phyloP scores from a whole-genome alignment of 2,888 invertebrate genomes.

The Galerucella calmariensis region DNA sequence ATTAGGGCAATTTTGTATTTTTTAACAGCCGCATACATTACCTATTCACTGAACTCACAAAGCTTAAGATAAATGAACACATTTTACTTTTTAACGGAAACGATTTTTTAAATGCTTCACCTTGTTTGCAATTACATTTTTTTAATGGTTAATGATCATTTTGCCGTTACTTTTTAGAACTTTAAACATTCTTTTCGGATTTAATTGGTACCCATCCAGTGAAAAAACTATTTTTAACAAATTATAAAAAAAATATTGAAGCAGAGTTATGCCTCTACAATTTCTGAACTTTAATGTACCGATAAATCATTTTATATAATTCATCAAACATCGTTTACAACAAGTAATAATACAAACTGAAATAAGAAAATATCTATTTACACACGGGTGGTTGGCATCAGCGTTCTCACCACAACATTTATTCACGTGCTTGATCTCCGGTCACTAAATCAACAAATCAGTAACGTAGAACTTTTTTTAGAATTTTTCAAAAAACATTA shows the following conservation, averaged over 20 bases:
- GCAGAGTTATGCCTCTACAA: neutral
- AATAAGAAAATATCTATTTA: slow-evolving; percentile 34
- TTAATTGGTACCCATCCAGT: neutral
- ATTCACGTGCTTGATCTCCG: slow-evolving; percentile 37
- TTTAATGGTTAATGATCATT: slow-evolving; percentile 2
- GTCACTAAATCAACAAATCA: slow-evolving; percentile 28
- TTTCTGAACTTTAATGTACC: slow-evolving; percentile 18
- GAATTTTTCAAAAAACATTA: neutral
- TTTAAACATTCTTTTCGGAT: neutral
- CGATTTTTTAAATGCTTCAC: slow-evolving; percentile 59
- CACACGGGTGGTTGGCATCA: slow-evolving; percentile 31
- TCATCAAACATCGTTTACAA: slow-evolving; percentile 29
- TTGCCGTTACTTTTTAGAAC: slow-evolving; percentile 12
- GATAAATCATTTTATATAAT: slow-evolving; percentile 31
- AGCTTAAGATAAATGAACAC: slow-evolving; percentile 61
- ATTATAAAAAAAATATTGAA: too few relatives aligned
- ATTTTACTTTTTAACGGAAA: slow-evolving; percentile 61
- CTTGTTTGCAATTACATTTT: slow-evolving; percentile 54
- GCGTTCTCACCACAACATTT: slow-evolving; percentile 39
- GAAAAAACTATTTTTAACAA: neutral
- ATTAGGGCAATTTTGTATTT: slow-evolving; percentile 67
- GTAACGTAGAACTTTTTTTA: slow-evolving; percentile 20
- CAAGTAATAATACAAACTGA: slow-evolving; percentile 23
- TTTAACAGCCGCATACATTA: slow-evolving; percentile 67
- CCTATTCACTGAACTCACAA: slow-evolving; percentile 63